phyloP scores from a whole-genome alignment of 1,140 invertebrate genomes.

The Aphelenchoides fujianensis region DNA sequence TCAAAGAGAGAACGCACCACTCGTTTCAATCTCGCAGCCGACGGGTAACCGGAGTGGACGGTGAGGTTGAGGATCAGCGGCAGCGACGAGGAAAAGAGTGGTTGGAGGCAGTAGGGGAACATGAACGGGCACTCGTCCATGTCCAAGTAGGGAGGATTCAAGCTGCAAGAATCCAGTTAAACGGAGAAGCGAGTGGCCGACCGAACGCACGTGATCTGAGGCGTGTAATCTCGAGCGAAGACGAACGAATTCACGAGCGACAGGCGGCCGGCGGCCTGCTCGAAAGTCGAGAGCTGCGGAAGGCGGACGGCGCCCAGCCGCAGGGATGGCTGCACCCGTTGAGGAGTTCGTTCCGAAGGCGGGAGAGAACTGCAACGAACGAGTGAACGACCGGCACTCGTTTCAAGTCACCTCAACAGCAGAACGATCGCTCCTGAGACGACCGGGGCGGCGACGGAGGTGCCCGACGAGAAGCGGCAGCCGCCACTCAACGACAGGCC shows the following conservation, averaged over 20 bases:
- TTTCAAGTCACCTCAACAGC: too few species aligned
- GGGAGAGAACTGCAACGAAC: conserved; percentile 1
- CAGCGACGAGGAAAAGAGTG: conserved; percentile 80
- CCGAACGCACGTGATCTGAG: conserved; percentile 20
- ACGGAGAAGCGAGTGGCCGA: neutral
- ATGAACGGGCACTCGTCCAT: conserved; percentile 89
- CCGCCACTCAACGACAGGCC: conserved; percentile 83
- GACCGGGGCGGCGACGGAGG: conserved; percentile 90
- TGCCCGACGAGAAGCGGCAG: conserved; percentile 81
- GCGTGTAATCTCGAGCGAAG: conserved; percentile 65
- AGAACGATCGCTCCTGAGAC: conserved; percentile 86
- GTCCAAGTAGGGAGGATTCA: conserved; percentile 76
- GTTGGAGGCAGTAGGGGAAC: conserved; percentile 96
- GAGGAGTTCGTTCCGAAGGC: conserved; percentile 70
- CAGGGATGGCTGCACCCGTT: conserved; percentile 88
- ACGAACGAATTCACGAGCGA: conserved; percentile 82
- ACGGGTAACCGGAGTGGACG: conserved; percentile 75
- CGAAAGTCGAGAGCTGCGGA: conserved; percentile 81
- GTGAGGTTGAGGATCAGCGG: conserved; percentile 87
- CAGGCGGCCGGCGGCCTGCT: conserved; percentile 89
- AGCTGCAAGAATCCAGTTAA: conserved; percentile 46
- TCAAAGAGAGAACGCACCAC: too few species aligned
- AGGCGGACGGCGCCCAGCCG: conserved; percentile 80
- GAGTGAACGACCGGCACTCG: too few species aligned
- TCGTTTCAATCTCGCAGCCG: too few species aligned